Evolutionary conservation across 2,113 vertebrate genomes (phyloP), one percentile per base, ranked within the genome.

Genomic region (Alethe castanea): DNA sequence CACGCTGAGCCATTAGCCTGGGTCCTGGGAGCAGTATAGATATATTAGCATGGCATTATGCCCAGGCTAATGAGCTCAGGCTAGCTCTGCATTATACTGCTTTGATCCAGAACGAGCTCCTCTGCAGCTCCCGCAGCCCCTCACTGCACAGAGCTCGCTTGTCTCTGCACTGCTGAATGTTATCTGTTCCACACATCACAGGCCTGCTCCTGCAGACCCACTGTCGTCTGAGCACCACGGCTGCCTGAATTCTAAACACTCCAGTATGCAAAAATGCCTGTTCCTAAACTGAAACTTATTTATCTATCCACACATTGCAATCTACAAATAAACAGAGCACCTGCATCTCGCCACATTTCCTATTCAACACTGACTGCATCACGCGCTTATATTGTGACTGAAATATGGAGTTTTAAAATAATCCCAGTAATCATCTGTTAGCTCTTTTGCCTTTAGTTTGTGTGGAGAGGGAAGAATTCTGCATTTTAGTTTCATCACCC

Each of bases 1-100:
- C 90, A 82, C 12, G 90, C 94, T 88, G 90, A 95, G 96, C 81
- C 85, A 86, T 95, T 90, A 95, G 90, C 86, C 73, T 14, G 59
- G 76, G 90, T 83, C 91, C 72, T 88, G 96, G 90, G 94, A 97
- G 94, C 9, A 73, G 79, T 88, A 86, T 35, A 80, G 92, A 86
- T 94, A 92, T 50, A 94, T 92, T 86, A 97, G 86, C 54, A 92
- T 93, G 94, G 94, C 90, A 77, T 65, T 61, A 69, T 0, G 82
- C 88, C 94, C 95, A 90, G 80, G 42, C 82, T 92, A 82, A 95
- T 83, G 90, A 93, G 94, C 72, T 93, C 79, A 72, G 74, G 45
- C 90, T 69, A 88, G 85, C 66, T 93, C 88, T 82, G 92, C 90
- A 69, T 61, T 64, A 76, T n/a, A 44, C 80, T 57, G 85, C 92